Percentiles rank a stretch among this genome's conserved stretches.
Evolutionary conservation across 1,140 invertebrate species (phyloP).

Genomic region (Zaprionus ornatus): DNA sequence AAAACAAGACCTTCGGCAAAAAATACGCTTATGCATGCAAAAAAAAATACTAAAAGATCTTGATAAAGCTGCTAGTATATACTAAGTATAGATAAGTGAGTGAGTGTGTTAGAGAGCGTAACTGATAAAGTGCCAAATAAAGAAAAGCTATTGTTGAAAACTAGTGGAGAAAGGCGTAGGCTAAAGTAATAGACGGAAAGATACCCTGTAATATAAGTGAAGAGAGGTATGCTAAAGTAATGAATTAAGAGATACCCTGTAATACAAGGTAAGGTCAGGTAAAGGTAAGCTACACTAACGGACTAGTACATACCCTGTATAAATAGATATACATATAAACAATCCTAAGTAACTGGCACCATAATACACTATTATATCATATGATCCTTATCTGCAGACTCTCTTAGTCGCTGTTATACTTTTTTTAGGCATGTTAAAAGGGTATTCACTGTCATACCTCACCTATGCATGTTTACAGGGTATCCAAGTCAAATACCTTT

Average conservation of each 20-base stretch:
- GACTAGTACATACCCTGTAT: too few relatives aligned
- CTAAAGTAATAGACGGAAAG: too few relatives aligned
- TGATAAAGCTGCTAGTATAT: constrained; percentile 20
- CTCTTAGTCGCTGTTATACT: too few relatives aligned
- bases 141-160: constrained; percentile 14
- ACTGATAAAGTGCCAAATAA: constrained; percentile 12
- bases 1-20: constrained; percentile 29
- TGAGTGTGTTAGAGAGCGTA: constrained; percentile 4
- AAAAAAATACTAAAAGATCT: constrained; percentile 28
- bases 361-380: too few relatives aligned
- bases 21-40: constrained; percentile 13
- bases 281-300: too few relatives aligned
- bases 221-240: neutral
- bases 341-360: too few relatives aligned
- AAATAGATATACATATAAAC: too few relatives aligned
- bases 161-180: neutral
- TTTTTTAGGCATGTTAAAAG: too few relatives aligned
- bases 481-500: constrained; percentile 30
- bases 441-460: too few relatives aligned
- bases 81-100: constrained; percentile 11
- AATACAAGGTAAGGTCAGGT: too few relatives aligned
- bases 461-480: neutral
- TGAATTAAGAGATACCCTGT: neutral
- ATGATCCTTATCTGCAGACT: too few relatives aligned
- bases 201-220: too few relatives aligned